Conservation (phyloP, 2,888 invertebrate genomes). For the Drosophila histrio region DNA sequence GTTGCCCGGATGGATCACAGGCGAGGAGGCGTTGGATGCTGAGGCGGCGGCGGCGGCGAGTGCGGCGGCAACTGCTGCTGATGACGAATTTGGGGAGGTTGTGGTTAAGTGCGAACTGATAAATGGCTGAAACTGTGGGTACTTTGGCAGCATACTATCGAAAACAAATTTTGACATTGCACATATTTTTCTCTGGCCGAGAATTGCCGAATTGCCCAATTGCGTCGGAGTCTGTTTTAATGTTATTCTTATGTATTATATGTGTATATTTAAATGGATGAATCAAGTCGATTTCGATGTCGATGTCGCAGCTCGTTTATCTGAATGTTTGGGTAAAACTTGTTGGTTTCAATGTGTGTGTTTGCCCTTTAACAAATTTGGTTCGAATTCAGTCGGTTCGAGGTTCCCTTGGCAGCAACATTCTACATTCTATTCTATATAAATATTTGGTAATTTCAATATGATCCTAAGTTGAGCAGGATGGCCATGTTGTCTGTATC, state of each 20-base stretch:
- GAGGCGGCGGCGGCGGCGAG: slow-evolving; percentile 82
- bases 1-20: slow-evolving; percentile 64
- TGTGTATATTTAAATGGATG: slow-evolving; percentile 7
- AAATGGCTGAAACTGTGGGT: slow-evolving; percentile 89
- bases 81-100: slow-evolving; percentile 86
- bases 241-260: slow-evolving; percentile 10
- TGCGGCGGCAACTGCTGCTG: slow-evolving; percentile 89
- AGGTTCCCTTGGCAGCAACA: background rate
- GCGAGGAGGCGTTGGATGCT: slow-evolving; percentile 81
- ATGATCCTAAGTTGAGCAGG: slow-evolving; percentile 14
- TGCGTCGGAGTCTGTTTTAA: slow-evolving; percentile 31
- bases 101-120: slow-evolving; percentile 85
- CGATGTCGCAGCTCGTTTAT: slow-evolving; percentile 12
- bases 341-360: slow-evolving; percentile 21
- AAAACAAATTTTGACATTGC: slow-evolving; percentile 99
- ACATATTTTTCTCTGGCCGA: slow-evolving; percentile 84
- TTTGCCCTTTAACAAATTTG: slow-evolving; percentile 67
- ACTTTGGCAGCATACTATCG: slow-evolving; percentile 99
- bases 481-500: slow-evolving; percentile 2
- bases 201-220: slow-evolving; percentile 54
- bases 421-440: background rate
- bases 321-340: slow-evolving; percentile 24
- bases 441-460: background rate
- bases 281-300: slow-evolving; percentile 1
- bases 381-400: slow-evolving; percentile 60